Base-by-base conservation (phyloP, 2,113 vertebrate species). In the Gymnogyps californianus region DNA sequence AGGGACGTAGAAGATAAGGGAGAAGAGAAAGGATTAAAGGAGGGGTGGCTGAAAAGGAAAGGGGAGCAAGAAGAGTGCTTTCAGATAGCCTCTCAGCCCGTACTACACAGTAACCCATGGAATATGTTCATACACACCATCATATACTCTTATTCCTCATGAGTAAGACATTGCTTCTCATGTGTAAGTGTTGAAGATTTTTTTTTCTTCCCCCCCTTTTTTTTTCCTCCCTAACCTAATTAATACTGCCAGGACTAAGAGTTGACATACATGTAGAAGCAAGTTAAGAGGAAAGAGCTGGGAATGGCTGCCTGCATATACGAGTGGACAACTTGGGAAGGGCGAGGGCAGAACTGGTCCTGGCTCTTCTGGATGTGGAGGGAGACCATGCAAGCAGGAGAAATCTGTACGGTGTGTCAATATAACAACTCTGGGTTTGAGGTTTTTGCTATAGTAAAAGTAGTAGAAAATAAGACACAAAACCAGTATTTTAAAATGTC, bases 331-430 rank as follows among this genome's bases (percentile, higher is more conserved):
- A n/a, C 3, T 5, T 79, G n/a, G 21, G 29, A 64, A 29, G 4
- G 24, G 10, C 0, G 2, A 72, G 8, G 8, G 7, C 16, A 36
- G 4, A 55, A 38, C 26, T 40, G 25, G 8, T 46, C 47, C 24
- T 72, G 40, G 19, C 25, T 86, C 12, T 94, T 62, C 55, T 58
- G 34, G 24, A 8, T 65, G 51, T 6, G 7, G 31, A 81, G 17
- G 22, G n/a, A 47, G 20, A 61, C 7, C 0, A 0, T 38, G 26
- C 10, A 21, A 36, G 52, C 11, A 42, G 36, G 26, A 80, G 29
- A 70, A 42, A 36, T n/a, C 69, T 24, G 20, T n/a, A 14, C 14
- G 14, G 8, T 26, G 12, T 49, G 8, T 61, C 3, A 1, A 20
- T 66, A 55, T 2, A 49, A 10, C 28, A 32, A 10, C 38, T 70